phyloP scores from a whole-genome alignment of 1,140 invertebrate genomes.

The Anastrepha ludens region DNA sequence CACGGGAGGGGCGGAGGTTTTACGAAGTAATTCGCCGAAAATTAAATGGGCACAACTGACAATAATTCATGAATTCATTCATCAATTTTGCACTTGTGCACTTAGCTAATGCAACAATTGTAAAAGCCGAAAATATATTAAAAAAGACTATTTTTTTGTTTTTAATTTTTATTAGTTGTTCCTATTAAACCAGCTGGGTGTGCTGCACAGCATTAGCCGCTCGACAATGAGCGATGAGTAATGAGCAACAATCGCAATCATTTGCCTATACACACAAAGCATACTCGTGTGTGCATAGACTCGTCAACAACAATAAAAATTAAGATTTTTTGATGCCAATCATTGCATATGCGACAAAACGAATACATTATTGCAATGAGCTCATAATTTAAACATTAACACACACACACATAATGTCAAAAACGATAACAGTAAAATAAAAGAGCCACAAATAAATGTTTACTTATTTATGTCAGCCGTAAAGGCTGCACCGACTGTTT shows the following conservation, averaged over 20 bases:
- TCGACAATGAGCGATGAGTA: conserved; percentile 39
- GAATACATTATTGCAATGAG: conserved; percentile 7
- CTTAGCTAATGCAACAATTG: not conserved
- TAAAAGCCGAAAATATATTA: not conserved
- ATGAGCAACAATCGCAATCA: not conserved
- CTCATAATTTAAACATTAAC: conserved; percentile 21
- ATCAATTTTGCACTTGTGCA: conserved; percentile 51
- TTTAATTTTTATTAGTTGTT: not conserved
- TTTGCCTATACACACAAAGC: no score
- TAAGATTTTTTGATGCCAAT: not conserved
- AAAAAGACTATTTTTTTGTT: not conserved
- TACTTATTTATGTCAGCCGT: conserved; percentile 15
- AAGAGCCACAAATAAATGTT: not conserved
- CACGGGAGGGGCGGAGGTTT: not conserved
- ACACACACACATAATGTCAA: not conserved
- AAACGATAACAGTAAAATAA: not conserved
- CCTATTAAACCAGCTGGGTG: conserved; percentile 1
- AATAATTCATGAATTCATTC: conserved; percentile 45
- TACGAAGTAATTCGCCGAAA: conserved; percentile 26
- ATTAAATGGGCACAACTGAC: conserved; percentile 42
- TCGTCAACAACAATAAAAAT: not conserved
- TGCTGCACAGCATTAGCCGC: not conserved
- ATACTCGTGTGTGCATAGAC: not conserved
- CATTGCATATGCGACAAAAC: not conserved
- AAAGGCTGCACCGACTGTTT: not conserved